Percentiles rank a stretch among this genome's conserved stretches.
phyloP scores from a whole-genome alignment of 2,888 invertebrate species.

The Conomelus anceps region DNA sequence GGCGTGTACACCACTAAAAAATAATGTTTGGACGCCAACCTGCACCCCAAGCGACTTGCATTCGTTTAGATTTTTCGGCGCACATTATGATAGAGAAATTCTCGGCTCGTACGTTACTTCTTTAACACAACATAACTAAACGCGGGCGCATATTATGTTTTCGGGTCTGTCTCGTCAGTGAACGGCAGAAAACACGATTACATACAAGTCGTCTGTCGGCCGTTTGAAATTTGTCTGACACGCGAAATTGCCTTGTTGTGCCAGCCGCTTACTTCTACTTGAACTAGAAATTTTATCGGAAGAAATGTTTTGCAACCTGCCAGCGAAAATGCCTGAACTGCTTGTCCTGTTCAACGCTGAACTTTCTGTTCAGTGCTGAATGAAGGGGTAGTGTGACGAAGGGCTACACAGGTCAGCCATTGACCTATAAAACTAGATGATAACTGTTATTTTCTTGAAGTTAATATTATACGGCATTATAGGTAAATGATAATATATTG shows the following conservation, averaged over 20 bases:
- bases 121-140: neutral
- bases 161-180: neutral
- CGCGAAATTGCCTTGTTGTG: neutral
- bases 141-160: neutral
- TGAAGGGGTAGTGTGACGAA: neutral
- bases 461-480: neutral
- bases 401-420: neutral
- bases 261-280: neutral
- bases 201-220: neutral
- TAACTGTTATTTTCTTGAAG: neutral
- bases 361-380: neutral
- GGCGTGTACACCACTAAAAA: neutral
- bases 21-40: neutral
- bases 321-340: neutral
- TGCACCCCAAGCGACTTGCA: neutral
- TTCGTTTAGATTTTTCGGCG: neutral
- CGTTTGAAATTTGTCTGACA: neutral
- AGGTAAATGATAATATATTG: neutral
- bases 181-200: neutral
- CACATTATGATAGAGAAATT: neutral
- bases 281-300: neutral
- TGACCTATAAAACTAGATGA: neutral
- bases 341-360: neutral
- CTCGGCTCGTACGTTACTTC: neutral
- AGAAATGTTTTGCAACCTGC: neutral